Percentiles rank a stretch among this genome's conserved stretches.
phyloP scores from a whole-genome alignment of 2,888 invertebrate species.

The Coecobrya sp. region DNA sequence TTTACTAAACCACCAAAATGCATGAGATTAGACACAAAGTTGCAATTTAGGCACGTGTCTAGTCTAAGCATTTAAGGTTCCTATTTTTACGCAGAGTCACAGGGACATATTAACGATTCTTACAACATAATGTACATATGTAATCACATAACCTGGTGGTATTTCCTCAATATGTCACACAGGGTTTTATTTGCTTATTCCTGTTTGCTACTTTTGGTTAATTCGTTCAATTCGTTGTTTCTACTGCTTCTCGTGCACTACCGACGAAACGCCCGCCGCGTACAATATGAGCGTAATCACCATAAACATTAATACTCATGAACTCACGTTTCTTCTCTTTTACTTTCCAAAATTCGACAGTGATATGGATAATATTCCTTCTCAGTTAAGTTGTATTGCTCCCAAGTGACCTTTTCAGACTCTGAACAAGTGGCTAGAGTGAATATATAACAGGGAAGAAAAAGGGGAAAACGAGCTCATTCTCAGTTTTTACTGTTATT shows the following conservation, averaged over 20 bases:
- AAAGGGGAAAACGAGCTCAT: slow-evolving; percentile 24
- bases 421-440: slow-evolving; percentile 18
- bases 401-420: slow-evolving; percentile 66
- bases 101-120: too few species aligned
- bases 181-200: slow-evolving; percentile 5
- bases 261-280: slow-evolving; percentile 14
- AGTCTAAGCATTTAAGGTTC: too few species aligned
- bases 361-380: slow-evolving; percentile 74
- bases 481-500: slow-evolving; percentile 59
- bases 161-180: slow-evolving; percentile 28
- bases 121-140: background rate
- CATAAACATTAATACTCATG: slow-evolving; percentile 63
- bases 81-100: too few species aligned
- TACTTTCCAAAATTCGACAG: slow-evolving; percentile 43
- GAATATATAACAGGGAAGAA: slow-evolving; percentile 15
- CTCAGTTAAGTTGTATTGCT: slow-evolving; percentile 69
- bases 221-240: background rate
- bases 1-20: slow-evolving; percentile 10
- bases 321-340: slow-evolving; percentile 26
- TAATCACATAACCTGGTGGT: background rate
- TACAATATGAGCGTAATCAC: slow-evolving; percentile 49
- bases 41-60: background rate
- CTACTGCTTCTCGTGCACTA: background rate
- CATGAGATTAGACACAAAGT: background rate
- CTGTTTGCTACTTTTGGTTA: background rate